These are phyloP conservation scores for Silurus asotus DNA, from an alignment of 2,113 vertebrate genomes.

Conservation along the genomic window DNA sequence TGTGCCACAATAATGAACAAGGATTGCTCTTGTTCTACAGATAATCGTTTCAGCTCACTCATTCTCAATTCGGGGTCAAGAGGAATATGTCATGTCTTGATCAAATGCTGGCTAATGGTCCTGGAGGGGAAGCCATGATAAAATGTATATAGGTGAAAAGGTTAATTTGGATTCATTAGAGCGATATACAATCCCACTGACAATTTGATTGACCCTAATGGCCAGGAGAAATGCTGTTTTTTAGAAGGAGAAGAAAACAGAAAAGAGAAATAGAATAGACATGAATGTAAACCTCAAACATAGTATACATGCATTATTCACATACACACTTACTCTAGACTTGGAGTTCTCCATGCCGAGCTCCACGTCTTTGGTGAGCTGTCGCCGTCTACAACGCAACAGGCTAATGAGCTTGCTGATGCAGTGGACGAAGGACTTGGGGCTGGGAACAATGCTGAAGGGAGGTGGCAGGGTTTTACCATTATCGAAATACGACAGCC, in stretches of 20 bases:
- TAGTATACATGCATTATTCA: neutral
- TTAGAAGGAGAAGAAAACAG: neutral
- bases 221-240: neutral
- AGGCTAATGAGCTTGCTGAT: slow-evolving; percentile 76
- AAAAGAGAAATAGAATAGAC: neutral
- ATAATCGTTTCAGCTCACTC: neutral
- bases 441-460: slow-evolving; percentile 86
- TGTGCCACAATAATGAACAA: slow-evolving; percentile 8
- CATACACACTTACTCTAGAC: slow-evolving; percentile 75
- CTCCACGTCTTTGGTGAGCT: slow-evolving; percentile 80
- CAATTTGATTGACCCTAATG: neutral
- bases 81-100: neutral
- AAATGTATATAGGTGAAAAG: slow-evolving; percentile 19
- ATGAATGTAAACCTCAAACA: neutral
- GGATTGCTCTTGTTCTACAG: neutral
- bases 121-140: slow-evolving; percentile 14
- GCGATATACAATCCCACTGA: neutral
- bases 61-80: slow-evolving; percentile 4
- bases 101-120: neutral
- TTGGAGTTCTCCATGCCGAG: slow-evolving; percentile 84
- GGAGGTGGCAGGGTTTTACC: slow-evolving; percentile 87
- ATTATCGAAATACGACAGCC: slow-evolving; percentile 87
- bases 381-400: slow-evolving; percentile 76
- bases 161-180: slow-evolving; percentile 13
- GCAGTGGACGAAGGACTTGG: slow-evolving; percentile 84